Evolutionary conservation across 2,797 vertebrate genomes (phyloP), one percentile per base, ranked within the genome.

Genomic region (Epinephelus awoara): DNA sequence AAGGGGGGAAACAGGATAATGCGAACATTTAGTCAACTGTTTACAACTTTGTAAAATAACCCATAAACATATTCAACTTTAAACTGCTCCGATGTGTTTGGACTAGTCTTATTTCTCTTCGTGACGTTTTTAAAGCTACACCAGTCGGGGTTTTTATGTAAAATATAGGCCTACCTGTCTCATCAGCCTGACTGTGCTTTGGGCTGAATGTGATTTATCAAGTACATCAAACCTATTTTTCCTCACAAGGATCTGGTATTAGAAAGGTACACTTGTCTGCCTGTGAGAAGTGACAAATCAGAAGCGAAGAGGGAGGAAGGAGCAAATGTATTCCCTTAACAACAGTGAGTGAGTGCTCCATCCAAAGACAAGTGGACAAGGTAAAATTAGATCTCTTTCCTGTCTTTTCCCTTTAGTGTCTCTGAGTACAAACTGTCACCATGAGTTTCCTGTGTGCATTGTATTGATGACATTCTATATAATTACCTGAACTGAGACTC

Each of bases 111-210:
- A 50, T 72, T 85, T 71, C 23, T 67, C 44, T 27, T 38, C 21
- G n/a, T 77, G 74, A 79, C 44, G 51, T 59, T 77, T 72, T 71
- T 38, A 76, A 82, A 67, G 65, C 58, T 46, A 56, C 65, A 38
- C 44, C 4, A 29, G 66, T 73, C 23, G 0, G 25, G 21, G n/a
- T 14, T 77, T 80, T 64, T 59, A 63, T 84, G 55, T 69, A 56
- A 82, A 85, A 64, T 69, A 64, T 15, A 44, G 21, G n/a, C 18
- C 27, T 6, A 11, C 25, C 17, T 27, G 42, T 72, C 67, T 77
- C 29, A 55, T 75, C 76, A 19, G 52, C 47, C 13, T 50, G 34
- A 67, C 58, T 47, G 58, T 21, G 44, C 65, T 66, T 62, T 50
- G 46, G 80, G 68, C 67, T 57, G 21, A 42, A 40, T 65, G 65